These are phyloP conservation scores for Lagocephalus sceleratus DNA, from an alignment of 2,797 vertebrate species.

Conservation along the genomic window DNA sequence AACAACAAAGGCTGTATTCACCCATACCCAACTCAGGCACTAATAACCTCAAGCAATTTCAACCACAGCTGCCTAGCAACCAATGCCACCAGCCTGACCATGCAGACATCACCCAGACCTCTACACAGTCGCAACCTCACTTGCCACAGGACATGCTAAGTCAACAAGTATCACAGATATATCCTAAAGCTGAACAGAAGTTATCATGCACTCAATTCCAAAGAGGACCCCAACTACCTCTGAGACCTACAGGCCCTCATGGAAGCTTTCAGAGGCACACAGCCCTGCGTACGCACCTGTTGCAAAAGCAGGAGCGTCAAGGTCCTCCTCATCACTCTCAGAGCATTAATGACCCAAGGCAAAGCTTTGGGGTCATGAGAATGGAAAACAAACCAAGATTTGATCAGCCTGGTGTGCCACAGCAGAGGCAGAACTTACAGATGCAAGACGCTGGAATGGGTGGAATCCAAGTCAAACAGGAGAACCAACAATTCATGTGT, in stretches of 20 bases:
- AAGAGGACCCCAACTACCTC: slow-evolving; percentile 69
- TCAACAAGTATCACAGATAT: slow-evolving; percentile 68
- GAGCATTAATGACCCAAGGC: slow-evolving; percentile 63
- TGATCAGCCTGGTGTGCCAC: slow-evolving; percentile 51
- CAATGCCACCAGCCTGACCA: slow-evolving; percentile 65
- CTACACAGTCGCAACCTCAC: slow-evolving; percentile 70
- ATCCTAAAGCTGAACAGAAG: slow-evolving; percentile 70
- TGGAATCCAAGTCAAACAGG: slow-evolving; percentile 64
- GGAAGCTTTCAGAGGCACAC: slow-evolving; percentile 85
- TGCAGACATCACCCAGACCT: slow-evolving; percentile 62
- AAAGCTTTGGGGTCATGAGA: slow-evolving; percentile 77
- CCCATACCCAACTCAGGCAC: slow-evolving; percentile 71
- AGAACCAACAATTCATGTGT: slow-evolving; percentile 68
- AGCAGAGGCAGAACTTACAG: slow-evolving; percentile 48
- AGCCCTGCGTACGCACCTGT: slow-evolving; percentile 86
- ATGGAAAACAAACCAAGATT: slow-evolving; percentile 79
- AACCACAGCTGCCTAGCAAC: slow-evolving; percentile 70
- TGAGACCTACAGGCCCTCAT: slow-evolving; percentile 67
- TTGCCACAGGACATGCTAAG: slow-evolving; percentile 70
- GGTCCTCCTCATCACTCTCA: slow-evolving; percentile 75
- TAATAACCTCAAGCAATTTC: slow-evolving; percentile 76
- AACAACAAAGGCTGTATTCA: slow-evolving; percentile 72
- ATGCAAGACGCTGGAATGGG: slow-evolving; percentile 65
- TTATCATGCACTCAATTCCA: slow-evolving; percentile 69
- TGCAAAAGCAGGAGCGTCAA: slow-evolving; percentile 88